Percentiles rank a stretch among this genome's conserved stretches.
phyloP scores from a whole-genome alignment of 2,888 invertebrate genomes.

The Brenthis daphne region DNA sequence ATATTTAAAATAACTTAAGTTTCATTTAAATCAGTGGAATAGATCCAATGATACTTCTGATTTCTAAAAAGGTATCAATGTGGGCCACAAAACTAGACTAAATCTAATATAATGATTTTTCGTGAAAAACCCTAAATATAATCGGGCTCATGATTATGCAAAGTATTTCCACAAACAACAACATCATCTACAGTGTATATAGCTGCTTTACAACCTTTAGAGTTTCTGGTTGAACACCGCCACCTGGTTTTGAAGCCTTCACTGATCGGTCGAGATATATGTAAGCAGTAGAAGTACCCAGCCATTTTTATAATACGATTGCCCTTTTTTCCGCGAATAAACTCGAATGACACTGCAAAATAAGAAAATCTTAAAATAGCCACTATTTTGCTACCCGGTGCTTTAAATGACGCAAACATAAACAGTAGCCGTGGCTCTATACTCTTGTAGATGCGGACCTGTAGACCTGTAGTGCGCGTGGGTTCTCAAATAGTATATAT shows the following conservation, averaged over 20 bases:
- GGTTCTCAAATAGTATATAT: too few relatives aligned
- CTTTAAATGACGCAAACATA: too few relatives aligned
- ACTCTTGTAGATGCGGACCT: too few relatives aligned
- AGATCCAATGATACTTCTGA: too few relatives aligned
- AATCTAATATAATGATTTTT: too few relatives aligned
- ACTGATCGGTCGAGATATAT: constrained; percentile 13
- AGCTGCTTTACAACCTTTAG: constrained; percentile 47
- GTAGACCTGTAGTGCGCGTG: too few relatives aligned
- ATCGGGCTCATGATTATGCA: constrained; percentile 44
- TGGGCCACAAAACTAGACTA: too few relatives aligned
- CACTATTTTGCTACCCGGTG: too few relatives aligned
- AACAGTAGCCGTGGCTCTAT: too few relatives aligned
- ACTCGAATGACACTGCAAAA: constrained; percentile 27
- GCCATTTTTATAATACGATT: constrained; percentile 38
- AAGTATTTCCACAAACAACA: constrained; percentile 41
- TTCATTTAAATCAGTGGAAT: too few relatives aligned
- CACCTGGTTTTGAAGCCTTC: constrained; percentile 34
- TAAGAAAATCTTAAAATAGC: neutral
- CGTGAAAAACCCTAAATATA: neutral
- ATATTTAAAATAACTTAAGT: too few relatives aligned
- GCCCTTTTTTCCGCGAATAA: constrained; percentile 31
- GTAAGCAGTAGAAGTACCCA: constrained; percentile 32
- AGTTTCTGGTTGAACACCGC: constrained; percentile 45
- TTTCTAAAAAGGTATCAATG: too few relatives aligned
- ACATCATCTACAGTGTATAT: constrained; percentile 42